Evolutionary conservation across 2,113 vertebrate species (phyloP).

Genomic region (Xyliphius kryptos): DNA sequence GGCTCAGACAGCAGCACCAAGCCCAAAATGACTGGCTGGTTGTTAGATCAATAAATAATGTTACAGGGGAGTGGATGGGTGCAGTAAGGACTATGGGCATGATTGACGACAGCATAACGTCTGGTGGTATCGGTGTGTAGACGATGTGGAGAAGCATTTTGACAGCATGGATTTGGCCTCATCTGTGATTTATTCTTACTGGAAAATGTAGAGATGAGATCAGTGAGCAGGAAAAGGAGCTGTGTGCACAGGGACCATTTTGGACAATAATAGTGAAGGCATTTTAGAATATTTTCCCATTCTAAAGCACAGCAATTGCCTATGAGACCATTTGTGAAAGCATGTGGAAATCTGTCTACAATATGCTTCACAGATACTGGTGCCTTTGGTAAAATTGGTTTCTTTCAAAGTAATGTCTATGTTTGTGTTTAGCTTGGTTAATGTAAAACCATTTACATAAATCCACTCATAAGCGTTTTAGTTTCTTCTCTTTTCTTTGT

Average conservation of each 20-base stretch:
- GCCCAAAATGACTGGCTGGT: slow-evolving; percentile 1
- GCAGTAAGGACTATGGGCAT: slow-evolving; percentile 24
- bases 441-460: no score
- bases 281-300: no score
- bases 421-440: no score
- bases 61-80: slow-evolving; percentile 12
- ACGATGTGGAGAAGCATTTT: slow-evolving; percentile 16
- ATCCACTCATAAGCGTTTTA: no score
- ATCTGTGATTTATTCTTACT: slow-evolving; percentile 32
- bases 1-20: slow-evolving; percentile 11
- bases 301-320: neutral
- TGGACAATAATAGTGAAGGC: neutral
- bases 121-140: slow-evolving; percentile 16
- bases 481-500: no score
- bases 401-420: no score
- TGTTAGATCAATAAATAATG: slow-evolving; percentile 24
- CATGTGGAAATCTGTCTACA: neutral
- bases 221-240: neutral
- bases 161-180: slow-evolving; percentile 25
- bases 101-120: slow-evolving; percentile 29
- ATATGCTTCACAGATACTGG: neutral
- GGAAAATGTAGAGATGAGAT: slow-evolving; percentile 18
- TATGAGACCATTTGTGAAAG: neutral
- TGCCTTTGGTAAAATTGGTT: no score
- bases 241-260: neutral